These are phyloP conservation scores for Thunnus thynnus DNA, from an alignment of 2,113 vertebrate genomes.

Conservation along the genomic window DNA sequence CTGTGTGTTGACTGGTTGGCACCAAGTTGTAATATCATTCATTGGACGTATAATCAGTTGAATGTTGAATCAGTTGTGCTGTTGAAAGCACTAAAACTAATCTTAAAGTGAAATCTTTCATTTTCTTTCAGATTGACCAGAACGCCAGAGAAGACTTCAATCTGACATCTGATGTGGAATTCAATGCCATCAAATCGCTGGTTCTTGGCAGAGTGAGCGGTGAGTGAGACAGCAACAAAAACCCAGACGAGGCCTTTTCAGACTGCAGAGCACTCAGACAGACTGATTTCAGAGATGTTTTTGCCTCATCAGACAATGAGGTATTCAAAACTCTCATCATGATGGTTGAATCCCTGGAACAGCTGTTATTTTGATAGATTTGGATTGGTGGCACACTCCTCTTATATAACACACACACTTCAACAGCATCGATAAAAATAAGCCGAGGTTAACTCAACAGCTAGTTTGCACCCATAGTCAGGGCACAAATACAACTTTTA, in stretches of 20 bases:
- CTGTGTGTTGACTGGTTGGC: too few species aligned
- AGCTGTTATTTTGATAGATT: too few species aligned
- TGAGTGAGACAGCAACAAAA: slow-evolving; percentile 77
- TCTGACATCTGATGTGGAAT: slow-evolving; percentile 89
- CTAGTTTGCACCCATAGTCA: too few species aligned
- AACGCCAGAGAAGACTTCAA: slow-evolving; percentile 86
- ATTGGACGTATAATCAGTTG: background rate
- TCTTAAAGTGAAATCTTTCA: slow-evolving; percentile 32
- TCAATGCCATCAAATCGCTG: slow-evolving; percentile 89
- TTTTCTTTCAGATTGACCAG: slow-evolving; percentile 87
- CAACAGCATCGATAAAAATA: too few species aligned
- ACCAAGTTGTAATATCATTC: too few species aligned
- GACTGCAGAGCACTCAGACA: slow-evolving; percentile 9
- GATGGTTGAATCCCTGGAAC: background rate
- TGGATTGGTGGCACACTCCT: too few species aligned
- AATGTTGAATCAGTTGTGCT: background rate
- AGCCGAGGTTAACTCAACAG: too few species aligned
- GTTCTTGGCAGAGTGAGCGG: slow-evolving; percentile 89
- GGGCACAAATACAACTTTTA: too few species aligned
- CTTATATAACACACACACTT: too few species aligned
- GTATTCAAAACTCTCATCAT: background rate
- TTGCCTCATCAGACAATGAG: slow-evolving; percentile 9
- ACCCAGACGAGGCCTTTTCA: slow-evolving; percentile 3
- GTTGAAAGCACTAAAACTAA: background rate
- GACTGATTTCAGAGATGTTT: slow-evolving; percentile 4